phyloP scores from a whole-genome alignment of 2,888 invertebrate species.

The Parapristionchus giblindavisi region DNA sequence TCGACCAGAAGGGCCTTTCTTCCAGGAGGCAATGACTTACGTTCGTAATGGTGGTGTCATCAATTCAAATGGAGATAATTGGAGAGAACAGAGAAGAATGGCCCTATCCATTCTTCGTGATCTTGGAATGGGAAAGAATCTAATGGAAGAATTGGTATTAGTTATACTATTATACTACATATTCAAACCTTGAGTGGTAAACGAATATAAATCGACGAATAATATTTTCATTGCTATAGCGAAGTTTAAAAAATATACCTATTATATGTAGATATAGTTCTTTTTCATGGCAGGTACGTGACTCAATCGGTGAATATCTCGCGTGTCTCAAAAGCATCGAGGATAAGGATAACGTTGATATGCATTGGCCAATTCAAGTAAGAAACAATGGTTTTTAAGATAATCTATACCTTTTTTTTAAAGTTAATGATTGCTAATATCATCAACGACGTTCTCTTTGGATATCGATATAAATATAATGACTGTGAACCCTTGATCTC shows the following conservation, averaged over 20 bases:
- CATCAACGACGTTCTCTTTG: conserved; percentile 32
- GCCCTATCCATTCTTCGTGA: no score
- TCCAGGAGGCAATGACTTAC: not conserved
- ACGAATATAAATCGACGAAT: not conserved
- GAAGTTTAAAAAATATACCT: no score
- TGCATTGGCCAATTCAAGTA: conserved; percentile 25
- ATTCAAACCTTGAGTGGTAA: not conserved
- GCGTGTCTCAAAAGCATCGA: not conserved
- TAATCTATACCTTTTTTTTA: no score
- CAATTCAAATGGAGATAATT: conserved; percentile 18
- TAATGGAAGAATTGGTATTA: conserved; percentile 24
- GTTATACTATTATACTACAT: no score
- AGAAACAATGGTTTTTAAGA: not conserved
- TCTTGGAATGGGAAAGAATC: conserved; percentile 24
- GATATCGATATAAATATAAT: conserved; percentile 23
- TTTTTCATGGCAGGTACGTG: no score
- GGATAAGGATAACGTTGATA: conserved; percentile 5
- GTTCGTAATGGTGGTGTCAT: not conserved
- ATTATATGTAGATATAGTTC: no score
- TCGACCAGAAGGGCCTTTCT: not conserved
- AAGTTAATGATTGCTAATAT: conserved; percentile 27
- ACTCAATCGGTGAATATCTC: not conserved
- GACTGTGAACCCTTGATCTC: conserved; percentile 4
- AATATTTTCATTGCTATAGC: not conserved
- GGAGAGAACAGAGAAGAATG: no score